Evolutionary conservation across 2,888 invertebrate species (phyloP), one percentile per base, ranked within the genome.

Genomic region (Spatulosminthurus flaviceps): DNA sequence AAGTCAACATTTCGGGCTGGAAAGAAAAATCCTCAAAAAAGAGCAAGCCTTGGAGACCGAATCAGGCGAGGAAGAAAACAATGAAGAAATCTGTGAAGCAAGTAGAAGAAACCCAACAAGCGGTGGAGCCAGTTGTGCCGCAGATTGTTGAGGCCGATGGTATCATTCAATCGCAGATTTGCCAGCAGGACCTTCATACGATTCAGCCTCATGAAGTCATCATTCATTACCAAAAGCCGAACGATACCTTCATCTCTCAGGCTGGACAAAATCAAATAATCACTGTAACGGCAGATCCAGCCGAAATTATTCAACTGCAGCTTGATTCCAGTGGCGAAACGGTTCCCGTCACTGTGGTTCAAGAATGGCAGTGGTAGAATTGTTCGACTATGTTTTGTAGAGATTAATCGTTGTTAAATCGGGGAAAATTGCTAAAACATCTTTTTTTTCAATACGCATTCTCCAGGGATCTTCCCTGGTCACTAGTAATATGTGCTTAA

Each of bases 321-420:
- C n/a, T 78, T 2, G 73, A 73, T 11, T 41, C 78, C 1, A 78
- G 73, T 67, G 78, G 72, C 2, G 61, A 74, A 51, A 51, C 72
- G 1, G 77, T 43, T 28, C 77, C 69, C 0, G 70, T 69, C 0
- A 43, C 26, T 16, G 71, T 71, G 21, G 78, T 78, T 1, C 78
- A 78, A 66, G 78, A 78, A 70, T 78, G 78, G 78, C 72, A 78
- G 21, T 78, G 72, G 71, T 64, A 78, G 61, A n/a, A n/a, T 43
- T 42, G 2, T 42, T 70, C 7, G 61, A 61, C 24, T 26, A 73
- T 28, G 43, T 51, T 51, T 51, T 51, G 16, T 51, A 51, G n/a
- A 51, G n/a, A n/a, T n/a, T 11, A 51, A 34, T 34, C 34, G 4
- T 34, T 34, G 34, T 34, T 34, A 34, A n/a, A n/a, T n/a, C 34